phyloP scores from a whole-genome alignment of 2,113 vertebrate genomes.

The Uropsilus gracilis region DNA sequence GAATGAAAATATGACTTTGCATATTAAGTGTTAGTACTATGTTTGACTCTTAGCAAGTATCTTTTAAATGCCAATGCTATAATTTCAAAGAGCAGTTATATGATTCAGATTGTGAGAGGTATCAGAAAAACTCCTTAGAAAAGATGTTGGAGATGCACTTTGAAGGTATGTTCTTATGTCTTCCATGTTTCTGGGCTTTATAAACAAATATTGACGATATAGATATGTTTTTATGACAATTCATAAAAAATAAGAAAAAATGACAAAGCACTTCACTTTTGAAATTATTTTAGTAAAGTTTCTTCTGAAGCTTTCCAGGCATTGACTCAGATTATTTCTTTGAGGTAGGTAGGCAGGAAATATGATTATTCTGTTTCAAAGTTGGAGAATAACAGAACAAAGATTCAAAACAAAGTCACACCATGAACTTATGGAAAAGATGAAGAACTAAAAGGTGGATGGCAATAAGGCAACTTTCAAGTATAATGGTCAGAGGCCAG shows the following conservation, averaged over 20 bases:
- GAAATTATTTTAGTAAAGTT: neutral
- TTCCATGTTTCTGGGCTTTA: neutral
- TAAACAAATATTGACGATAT: neutral
- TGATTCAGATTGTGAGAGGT: neutral
- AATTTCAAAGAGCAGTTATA: neutral
- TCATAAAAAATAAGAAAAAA: constrained; percentile 3
- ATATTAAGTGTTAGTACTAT: neutral
- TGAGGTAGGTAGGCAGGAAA: neutral
- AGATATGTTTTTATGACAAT: neutral
- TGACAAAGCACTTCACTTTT: neutral
- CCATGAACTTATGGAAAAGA: neutral
- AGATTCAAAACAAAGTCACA: constrained; percentile 9
- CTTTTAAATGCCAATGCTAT: neutral
- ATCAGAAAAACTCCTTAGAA: neutral
- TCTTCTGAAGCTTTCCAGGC: neutral
- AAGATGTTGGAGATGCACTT: neutral
- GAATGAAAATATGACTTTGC: neutral
- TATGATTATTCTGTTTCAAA: neutral
- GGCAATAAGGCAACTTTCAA: constrained; percentile 68
- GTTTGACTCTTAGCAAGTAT: neutral
- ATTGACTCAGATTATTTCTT: neutral
- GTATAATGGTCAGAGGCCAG: constrained; percentile 75
- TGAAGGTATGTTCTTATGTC: neutral
- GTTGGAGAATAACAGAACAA: neutral
- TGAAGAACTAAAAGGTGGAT: constrained; percentile 36